Evolutionary conservation across 1,140 invertebrate genomes (phyloP), one percentile per base, ranked within the genome.

Genomic region (Apocrypta bakeri): DNA sequence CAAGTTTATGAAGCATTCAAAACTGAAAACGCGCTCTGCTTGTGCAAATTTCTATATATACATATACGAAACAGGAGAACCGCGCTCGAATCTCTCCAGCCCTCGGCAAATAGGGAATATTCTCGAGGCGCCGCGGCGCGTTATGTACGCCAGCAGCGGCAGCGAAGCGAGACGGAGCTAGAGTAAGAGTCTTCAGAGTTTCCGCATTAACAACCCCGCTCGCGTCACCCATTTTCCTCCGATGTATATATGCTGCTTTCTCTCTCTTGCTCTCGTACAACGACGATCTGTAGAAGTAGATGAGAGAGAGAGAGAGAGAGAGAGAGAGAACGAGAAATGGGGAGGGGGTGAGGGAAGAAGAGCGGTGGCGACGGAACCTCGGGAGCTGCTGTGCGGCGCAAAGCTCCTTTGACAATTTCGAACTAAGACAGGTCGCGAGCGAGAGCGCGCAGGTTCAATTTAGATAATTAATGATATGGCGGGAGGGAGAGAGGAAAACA

Each of bases 381-480:
- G 48, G 33, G 27, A 72, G 25, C n/a, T 33, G 9, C 21, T 11
- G n/a, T 11, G 33, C 33, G 69, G 29, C 25, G 12, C 78, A 64
- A 71, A 68, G 63, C 81, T 85, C 86, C 86, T 86, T 86, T 87
- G 85, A 87, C 85, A 87, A 87, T 86, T 87, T 85, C 82, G 82
- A 87, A 84, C 84, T 85, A 83, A 85, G 85, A 86, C 84, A 84
- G 75, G 76, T 40, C 76, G 77, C 25, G 79, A 31, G 64, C 68
- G 21, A 68, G 84, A 68, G 76, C 76, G 68, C 83, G 79, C 85
- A 40, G 78, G 77, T 87, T 87, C 86, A 86, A 87, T 87, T 87
- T 86, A 85, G 86, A 87, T 87, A 87, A 87, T 87, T 86, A 87
- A 87, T 86, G 85, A 87, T 85, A 85, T 84, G 83, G 82, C 42